Percentiles rank a stretch among this genome's conserved stretches.
phyloP scores from a whole-genome alignment of 2,888 invertebrate genomes.

The Pardosa pseudoannulata region DNA sequence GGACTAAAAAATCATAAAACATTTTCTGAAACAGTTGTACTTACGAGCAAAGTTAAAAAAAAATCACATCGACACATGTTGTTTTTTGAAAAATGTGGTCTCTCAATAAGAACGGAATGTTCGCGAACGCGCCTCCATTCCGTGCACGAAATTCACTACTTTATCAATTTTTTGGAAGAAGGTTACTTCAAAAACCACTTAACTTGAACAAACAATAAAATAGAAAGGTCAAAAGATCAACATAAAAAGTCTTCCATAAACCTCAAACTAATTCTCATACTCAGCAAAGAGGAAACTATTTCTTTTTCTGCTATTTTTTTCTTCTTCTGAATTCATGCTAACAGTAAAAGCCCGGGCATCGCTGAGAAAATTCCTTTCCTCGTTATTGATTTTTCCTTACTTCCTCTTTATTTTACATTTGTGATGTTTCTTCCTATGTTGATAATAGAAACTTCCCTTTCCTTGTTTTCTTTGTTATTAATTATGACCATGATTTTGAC shows the following conservation, averaged over 20 bases:
- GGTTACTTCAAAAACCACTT: conserved; percentile 70
- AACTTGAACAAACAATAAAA: conserved; percentile 67
- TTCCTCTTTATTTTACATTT: conserved; percentile 32
- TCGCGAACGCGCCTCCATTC: too few species aligned
- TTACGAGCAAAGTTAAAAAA: too few species aligned
- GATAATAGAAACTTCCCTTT: conserved; percentile 44
- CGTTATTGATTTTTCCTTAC: conserved; percentile 50
- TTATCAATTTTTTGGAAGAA: conserved; percentile 40
- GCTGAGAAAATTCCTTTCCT: conserved; percentile 38
- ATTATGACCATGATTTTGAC: conserved; percentile 32
- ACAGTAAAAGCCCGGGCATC: conserved; percentile 60
- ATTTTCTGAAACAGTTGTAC: too few species aligned
- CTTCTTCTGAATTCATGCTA: conserved; percentile 53
- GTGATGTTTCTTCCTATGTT: conserved; percentile 41
- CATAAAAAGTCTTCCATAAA: conserved; percentile 69
- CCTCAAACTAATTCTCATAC: conserved; percentile 70
- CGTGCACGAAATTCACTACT: too few species aligned
- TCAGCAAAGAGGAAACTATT: conserved; percentile 47
- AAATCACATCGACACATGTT: too few species aligned
- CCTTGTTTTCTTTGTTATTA: conserved; percentile 50
- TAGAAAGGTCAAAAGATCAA: conserved; percentile 69
- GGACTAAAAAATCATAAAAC: too few species aligned
- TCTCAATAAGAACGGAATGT: too few species aligned
- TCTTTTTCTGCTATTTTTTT: conserved; percentile 55
- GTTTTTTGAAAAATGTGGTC: too few species aligned